phyloP scores from a whole-genome alignment of 2,888 invertebrate species.

The Campoplex capitator region DNA sequence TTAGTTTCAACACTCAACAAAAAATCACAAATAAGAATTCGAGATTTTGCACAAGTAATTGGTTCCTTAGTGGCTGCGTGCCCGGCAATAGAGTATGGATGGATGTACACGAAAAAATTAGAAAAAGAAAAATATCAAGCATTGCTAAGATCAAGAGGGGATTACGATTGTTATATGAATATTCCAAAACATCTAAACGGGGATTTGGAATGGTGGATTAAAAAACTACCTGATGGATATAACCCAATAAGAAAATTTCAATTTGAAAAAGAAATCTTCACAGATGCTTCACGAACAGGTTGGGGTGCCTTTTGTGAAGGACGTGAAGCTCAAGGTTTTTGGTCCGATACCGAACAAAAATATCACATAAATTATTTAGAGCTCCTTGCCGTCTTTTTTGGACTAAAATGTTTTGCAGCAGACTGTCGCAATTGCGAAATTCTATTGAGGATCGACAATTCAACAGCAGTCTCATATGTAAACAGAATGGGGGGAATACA shows the following conservation, averaged over 20 bases:
- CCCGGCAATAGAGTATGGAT: constrained; percentile 35
- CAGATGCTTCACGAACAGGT: constrained; percentile 54
- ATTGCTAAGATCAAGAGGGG: constrained; percentile 7
- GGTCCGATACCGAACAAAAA: constrained; percentile 29
- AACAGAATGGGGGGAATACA: too few relatives aligned
- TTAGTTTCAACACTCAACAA: constrained; percentile 1
- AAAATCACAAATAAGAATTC: constrained; percentile 34
- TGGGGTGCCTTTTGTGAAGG: constrained; percentile 38
- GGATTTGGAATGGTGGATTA: constrained; percentile 51
- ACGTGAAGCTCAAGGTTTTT: constrained; percentile 36
- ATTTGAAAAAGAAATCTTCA: constrained; percentile 33
- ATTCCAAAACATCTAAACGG: constrained; percentile 15
- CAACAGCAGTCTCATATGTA: too few relatives aligned
- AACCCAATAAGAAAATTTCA: constrained; percentile 14
- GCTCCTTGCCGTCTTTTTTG: constrained; percentile 2
- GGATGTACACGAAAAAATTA: too few relatives aligned
- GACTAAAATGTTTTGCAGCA: constrained; percentile 20
- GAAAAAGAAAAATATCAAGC: constrained; percentile 51
- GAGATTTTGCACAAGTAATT: constrained; percentile 47
- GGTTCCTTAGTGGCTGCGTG: constrained; percentile 37
- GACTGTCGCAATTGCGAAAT: too few relatives aligned
- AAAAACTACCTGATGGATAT: neutral
- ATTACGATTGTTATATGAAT: constrained; percentile 40
- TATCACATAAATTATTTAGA: constrained; percentile 48
- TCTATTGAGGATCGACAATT: too few relatives aligned